Percentiles rank a stretch among this genome's conserved stretches.
Conservation (phyloP, 1,140 invertebrate genomes). For the Bombyx mandarina region DNA sequence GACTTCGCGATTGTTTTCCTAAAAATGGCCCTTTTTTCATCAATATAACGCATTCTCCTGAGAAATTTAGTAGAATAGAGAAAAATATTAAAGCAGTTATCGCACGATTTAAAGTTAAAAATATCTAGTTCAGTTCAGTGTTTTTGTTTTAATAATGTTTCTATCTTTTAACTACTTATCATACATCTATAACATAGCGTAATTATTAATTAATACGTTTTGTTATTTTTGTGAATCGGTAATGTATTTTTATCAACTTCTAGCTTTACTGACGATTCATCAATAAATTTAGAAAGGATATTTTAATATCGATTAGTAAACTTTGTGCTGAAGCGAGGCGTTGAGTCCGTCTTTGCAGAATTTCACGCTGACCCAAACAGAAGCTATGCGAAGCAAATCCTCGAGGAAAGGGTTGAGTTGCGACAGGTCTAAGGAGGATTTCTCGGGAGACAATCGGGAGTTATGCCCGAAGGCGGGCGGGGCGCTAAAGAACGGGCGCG, state of each 20-base stretch:
- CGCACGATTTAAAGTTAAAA: no score
- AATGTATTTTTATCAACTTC: conserved; percentile 13
- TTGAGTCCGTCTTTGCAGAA: conserved; percentile 33
- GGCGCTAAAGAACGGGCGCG: conserved; percentile 63
- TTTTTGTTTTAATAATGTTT: no score
- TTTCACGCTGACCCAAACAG: conserved; percentile 67
- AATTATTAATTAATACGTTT: no score
- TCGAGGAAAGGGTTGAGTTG: conserved; percentile 62
- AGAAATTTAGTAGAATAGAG: not conserved
- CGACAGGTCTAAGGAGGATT: conserved; percentile 65
- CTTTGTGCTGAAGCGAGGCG: not conserved
- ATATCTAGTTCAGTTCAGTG: no score
- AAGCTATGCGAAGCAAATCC: conserved; percentile 57
- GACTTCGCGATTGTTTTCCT: conserved; percentile 24
- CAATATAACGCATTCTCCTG: not conserved
- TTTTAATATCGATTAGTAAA: conserved; percentile 1
- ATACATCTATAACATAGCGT: no score
- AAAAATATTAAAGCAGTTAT: no score
- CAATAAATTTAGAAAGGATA: not conserved
- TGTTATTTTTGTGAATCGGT: not conserved
- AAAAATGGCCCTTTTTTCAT: conserved; percentile 10
- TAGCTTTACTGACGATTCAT: not conserved
- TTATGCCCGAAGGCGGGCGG: conserved; percentile 61
- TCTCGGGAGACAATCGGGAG: conserved; percentile 66
- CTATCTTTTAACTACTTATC: no score